A percentile compares a stretch with the other conserved stretches of the same genome.
phyloP scores from a whole-genome alignment of 1,140 invertebrate species.

The Babylonia areolata region DNA sequence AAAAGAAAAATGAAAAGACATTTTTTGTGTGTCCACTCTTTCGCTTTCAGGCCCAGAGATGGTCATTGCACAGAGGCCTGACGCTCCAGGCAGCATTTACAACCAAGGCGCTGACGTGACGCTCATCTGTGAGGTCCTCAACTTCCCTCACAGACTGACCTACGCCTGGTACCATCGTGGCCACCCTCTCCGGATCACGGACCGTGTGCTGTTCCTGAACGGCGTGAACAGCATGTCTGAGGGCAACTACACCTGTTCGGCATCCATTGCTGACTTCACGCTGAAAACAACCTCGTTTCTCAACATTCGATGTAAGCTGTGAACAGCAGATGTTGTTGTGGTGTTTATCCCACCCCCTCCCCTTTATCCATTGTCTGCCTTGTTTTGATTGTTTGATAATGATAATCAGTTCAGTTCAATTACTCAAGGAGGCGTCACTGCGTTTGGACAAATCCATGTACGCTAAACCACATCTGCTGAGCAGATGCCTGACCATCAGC shows the following conservation, averaged over 20 bases:
- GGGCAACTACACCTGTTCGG: slow-evolving; percentile 6
- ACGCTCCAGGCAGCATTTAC: background rate
- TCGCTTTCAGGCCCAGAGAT: background rate
- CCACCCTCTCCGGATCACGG: background rate
- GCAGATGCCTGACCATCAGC: no score
- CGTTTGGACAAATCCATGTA: no score
- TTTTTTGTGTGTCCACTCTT: background rate
- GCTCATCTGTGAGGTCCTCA: background rate
- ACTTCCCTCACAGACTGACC: background rate
- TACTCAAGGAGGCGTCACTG: no score
- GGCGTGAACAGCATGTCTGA: background rate
- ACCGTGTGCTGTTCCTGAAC: background rate
- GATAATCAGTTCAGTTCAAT: no score
- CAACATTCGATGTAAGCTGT: background rate
- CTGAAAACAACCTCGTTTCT: background rate
- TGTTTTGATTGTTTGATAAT: no score
- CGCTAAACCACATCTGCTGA: no score
- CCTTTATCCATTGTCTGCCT: no score
- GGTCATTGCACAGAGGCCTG: background rate
- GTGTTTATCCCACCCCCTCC: no score
- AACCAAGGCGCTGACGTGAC: background rate
- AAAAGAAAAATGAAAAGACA: background rate
- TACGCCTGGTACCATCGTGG: background rate
- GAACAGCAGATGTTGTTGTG: no score
- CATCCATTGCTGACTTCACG: background rate